A percentile compares a stretch with the other conserved stretches of the same genome.
Evolutionary conservation across 1,140 invertebrate genomes (phyloP).

Genomic region (Hycleus cichorii): DNA sequence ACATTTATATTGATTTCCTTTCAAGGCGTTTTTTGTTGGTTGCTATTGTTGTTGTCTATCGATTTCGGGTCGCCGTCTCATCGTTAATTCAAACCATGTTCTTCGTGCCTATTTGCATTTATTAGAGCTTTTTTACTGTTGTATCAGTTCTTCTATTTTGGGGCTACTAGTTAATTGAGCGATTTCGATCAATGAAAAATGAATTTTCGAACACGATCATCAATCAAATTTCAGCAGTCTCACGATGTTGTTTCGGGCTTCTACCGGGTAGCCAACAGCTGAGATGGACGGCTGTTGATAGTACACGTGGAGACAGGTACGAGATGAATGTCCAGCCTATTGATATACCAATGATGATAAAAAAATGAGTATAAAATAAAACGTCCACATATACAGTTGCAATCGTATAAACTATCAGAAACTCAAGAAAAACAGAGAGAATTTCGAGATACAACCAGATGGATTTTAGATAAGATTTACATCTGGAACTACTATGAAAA

Average conservation of each 20-base stretch:
- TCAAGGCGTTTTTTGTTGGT: too few species aligned
- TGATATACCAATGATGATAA: slow-evolving; percentile 4
- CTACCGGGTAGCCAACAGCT: slow-evolving; percentile 7
- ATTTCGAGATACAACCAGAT: slow-evolving; percentile 13
- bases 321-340: slow-evolving; percentile 22
- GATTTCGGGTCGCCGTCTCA: too few species aligned
- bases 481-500: background rate
- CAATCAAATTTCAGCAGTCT: slow-evolving; percentile 8
- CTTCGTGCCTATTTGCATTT: too few species aligned
- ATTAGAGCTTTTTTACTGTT: too few species aligned
- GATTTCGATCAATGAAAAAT: slow-evolving; percentile 7
- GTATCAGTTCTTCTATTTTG: background rate
- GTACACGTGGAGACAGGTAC: slow-evolving; percentile 17
- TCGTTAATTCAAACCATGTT: too few species aligned
- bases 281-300: slow-evolving; percentile 6
- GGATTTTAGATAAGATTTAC: slow-evolving; percentile 18
- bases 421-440: background rate
- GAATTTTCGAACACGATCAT: slow-evolving; percentile 6
- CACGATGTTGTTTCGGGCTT: slow-evolving; percentile 6
- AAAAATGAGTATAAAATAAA: background rate
- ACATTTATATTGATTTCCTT: too few species aligned
- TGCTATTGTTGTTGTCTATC: too few species aligned
- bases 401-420: slow-evolving; percentile 6
- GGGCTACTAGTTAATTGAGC: slow-evolving; percentile 1
- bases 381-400: slow-evolving; percentile 16